phyloP scores from a whole-genome alignment of 2,888 invertebrate genomes.

The Iphiclides podalirius region DNA sequence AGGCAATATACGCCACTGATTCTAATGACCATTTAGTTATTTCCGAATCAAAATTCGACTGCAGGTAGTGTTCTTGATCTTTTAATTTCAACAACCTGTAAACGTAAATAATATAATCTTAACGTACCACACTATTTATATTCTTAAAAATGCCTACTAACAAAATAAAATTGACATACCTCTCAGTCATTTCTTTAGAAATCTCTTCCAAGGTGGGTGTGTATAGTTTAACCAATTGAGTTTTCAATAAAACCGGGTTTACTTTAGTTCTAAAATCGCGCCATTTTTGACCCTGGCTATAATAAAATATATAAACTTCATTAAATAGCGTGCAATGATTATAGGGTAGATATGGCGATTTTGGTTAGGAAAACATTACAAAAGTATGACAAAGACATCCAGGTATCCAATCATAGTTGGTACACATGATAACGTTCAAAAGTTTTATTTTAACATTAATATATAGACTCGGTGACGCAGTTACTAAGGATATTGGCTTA shows the following conservation, averaged over 20 bases:
- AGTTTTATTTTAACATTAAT: too few relatives aligned
- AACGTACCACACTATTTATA: too few relatives aligned
- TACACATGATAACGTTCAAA: too few relatives aligned
- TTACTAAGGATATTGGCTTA: too few relatives aligned
- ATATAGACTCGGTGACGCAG: too few relatives aligned
- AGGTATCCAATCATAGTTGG: too few relatives aligned
- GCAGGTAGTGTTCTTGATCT: constrained; percentile 46
- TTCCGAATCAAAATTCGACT: constrained; percentile 71
- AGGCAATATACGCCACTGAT: constrained; percentile 61
- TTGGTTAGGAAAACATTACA: too few relatives aligned
- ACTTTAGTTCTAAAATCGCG: constrained; percentile 82
- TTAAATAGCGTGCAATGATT: background rate
- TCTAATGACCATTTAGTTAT: constrained; percentile 83
- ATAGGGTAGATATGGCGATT: too few relatives aligned
- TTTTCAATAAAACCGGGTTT: constrained; percentile 83
- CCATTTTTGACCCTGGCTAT: constrained; percentile 83
- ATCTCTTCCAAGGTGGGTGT: constrained; percentile 70
- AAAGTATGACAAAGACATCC: too few relatives aligned
- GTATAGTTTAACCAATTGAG: constrained; percentile 78
- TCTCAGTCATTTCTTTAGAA: constrained; percentile 57
- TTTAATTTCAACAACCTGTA: constrained; percentile 53
- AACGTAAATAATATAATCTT: background rate
- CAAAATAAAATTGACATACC: constrained; percentile 42
- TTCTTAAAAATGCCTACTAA: background rate
- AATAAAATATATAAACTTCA: constrained; percentile 14